A percentile compares a stretch with the other conserved stretches of the same genome.
Conservation (phyloP, 37 sponge, comb jelly and placozoan genomes). For the Ephydatia muelleri region DNA sequence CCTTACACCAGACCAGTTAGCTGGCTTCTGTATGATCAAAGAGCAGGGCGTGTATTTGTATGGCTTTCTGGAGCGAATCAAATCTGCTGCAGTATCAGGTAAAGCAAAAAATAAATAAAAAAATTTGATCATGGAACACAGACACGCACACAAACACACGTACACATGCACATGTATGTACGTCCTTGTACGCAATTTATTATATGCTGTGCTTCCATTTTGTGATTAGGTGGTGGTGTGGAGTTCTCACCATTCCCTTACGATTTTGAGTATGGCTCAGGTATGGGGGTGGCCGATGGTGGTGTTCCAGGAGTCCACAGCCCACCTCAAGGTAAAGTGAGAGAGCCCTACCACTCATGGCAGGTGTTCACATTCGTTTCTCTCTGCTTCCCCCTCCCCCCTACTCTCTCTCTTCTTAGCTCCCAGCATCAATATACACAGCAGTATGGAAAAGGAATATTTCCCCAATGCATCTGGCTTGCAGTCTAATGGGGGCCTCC, state of each 20-base stretch:
- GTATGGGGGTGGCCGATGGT: not conserved
- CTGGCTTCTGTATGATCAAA: constrained; percentile 30
- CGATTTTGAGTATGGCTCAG: not conserved
- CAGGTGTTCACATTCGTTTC: not conserved
- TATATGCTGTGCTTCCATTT: not conserved
- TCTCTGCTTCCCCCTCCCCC: constrained; percentile 5
- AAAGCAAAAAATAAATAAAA: too few species aligned
- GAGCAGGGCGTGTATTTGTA: constrained; percentile 41
- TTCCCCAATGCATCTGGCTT: not conserved
- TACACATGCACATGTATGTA: not conserved
- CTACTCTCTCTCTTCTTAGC: constrained; percentile 32
- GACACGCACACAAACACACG: not conserved
- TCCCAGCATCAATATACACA: constrained; percentile 29
- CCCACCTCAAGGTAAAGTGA: not conserved
- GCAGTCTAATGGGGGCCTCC: not conserved
- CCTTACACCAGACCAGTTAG: constrained; percentile 33
- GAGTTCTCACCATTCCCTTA: not conserved
- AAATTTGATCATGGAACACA: not conserved
- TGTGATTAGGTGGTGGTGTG: not conserved
- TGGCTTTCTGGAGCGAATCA: constrained; percentile 50
- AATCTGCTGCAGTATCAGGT: constrained; percentile 1
- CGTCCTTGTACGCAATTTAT: not conserved
- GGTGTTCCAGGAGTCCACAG: not conserved
- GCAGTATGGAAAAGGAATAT: constrained; percentile 1
- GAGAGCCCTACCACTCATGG: not conserved